Conservation (phyloP, 2,888 invertebrate genomes). For the Hyalella azteca region DNA sequence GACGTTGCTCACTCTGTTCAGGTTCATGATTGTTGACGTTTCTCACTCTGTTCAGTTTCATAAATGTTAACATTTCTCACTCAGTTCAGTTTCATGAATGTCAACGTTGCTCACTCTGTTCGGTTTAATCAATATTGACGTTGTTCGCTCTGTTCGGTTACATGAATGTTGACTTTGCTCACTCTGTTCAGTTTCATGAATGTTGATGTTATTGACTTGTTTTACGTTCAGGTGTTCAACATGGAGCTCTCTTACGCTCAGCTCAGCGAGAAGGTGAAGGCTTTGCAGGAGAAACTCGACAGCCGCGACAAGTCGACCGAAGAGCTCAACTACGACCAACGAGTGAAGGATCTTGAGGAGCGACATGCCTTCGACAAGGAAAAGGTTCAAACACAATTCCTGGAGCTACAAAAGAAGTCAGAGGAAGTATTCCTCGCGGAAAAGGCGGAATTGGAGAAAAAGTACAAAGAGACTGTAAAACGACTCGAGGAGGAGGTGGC, state of each 20-base stretch:
- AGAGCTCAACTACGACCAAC: neutral
- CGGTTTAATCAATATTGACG: no score
- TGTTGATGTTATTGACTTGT: neutral
- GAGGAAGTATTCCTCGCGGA: neutral
- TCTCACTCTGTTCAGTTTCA: no score
- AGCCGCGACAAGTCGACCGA: neutral
- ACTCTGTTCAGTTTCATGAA: no score
- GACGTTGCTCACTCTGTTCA: no score
- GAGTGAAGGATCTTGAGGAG: neutral
- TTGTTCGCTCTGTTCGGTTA: no score
- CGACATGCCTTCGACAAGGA: neutral
- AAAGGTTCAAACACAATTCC: neutral
- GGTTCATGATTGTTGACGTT: no score
- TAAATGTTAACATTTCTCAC: no score
- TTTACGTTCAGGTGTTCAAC: neutral
- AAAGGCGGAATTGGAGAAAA: neutral
- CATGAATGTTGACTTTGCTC: no score
- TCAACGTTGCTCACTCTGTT: no score
- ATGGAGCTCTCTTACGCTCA: constrained; percentile 20
- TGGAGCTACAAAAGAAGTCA: neutral
- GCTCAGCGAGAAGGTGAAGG: neutral
- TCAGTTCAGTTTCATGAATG: no score
- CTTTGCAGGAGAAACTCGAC: constrained; percentile 22
- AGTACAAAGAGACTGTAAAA: neutral
- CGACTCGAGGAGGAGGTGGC: neutral